Conservation (phyloP, 2,113 vertebrate species). For the Hippocampus zosterae region DNA sequence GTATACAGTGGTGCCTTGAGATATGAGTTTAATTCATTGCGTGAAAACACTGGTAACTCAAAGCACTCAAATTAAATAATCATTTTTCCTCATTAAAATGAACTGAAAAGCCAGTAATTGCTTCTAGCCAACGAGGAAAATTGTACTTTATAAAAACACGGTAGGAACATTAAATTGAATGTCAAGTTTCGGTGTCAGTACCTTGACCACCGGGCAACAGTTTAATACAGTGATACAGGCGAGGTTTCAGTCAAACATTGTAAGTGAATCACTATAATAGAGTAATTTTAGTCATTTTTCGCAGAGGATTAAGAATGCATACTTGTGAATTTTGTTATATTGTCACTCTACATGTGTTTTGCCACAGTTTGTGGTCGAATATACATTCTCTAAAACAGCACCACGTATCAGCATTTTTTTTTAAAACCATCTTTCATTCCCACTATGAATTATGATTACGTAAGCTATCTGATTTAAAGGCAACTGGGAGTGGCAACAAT, state of each 20-base stretch:
- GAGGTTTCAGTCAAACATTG: too few relatives aligned
- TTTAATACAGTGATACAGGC: neutral
- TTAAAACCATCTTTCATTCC: too few relatives aligned
- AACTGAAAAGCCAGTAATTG: neutral
- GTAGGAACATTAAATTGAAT: neutral
- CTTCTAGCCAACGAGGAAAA: neutral
- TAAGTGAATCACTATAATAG: too few relatives aligned
- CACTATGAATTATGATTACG: neutral
- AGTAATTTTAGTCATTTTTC: neutral
- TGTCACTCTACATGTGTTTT: neutral
- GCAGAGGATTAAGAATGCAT: neutral
- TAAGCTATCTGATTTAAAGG: neutral
- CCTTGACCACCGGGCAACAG: neutral
- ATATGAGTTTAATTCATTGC: neutral
- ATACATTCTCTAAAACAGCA: neutral
- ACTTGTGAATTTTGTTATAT: too few relatives aligned
- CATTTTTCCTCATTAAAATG: neutral
- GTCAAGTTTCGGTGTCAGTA: too few relatives aligned
- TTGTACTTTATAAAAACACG: neutral
- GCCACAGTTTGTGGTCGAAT: neutral
- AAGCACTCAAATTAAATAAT: neutral
- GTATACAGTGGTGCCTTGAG: constrained; percentile 29
- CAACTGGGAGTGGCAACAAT: too few relatives aligned
- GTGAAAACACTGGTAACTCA: neutral
- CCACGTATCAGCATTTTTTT: too few relatives aligned